These are phyloP conservation scores for Unio pictorum DNA, from an alignment of 2,888 invertebrate genomes.

Conservation along the genomic window DNA sequence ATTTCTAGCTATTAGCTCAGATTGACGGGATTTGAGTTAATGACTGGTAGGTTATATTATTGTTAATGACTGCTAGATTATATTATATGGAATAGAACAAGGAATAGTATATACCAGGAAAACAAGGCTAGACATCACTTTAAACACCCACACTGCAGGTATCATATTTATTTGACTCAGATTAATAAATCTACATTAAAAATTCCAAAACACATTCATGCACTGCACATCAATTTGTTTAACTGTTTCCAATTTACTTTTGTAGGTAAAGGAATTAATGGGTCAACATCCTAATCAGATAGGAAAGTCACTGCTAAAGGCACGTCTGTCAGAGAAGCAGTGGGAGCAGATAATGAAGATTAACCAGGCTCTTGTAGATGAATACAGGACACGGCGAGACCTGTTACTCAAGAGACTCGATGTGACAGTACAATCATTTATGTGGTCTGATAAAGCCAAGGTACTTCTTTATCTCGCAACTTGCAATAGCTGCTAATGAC, in stretches of 20 bases:
- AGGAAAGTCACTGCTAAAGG: constrained; percentile 84
- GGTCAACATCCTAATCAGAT: constrained; percentile 75
- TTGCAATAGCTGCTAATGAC: background rate
- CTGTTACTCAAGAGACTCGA: constrained; percentile 92
- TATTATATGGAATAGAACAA: too few species aligned
- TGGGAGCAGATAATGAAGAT: constrained; percentile 84
- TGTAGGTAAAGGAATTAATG: constrained; percentile 63
- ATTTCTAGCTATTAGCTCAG: too few species aligned
- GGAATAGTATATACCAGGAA: too few species aligned
- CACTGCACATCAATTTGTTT: too few species aligned
- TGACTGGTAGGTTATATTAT: too few species aligned
- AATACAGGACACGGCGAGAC: constrained; percentile 87
- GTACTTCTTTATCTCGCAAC: constrained; percentile 66
- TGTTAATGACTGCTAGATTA: too few species aligned
- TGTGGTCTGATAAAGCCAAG: constrained; percentile 76
- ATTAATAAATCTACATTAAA: too few species aligned
- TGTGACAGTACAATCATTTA: constrained; percentile 96
- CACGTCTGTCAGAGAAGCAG: constrained; percentile 83
- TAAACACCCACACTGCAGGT: too few species aligned
- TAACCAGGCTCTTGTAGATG: constrained; percentile 83
- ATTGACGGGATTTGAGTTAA: too few species aligned
- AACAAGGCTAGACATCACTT: too few species aligned
- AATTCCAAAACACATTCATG: too few species aligned
- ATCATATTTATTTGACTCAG: too few species aligned
- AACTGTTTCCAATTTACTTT: background rate